Conservation (phyloP, 2,888 invertebrate genomes). For the Heliconius hortense region DNA sequence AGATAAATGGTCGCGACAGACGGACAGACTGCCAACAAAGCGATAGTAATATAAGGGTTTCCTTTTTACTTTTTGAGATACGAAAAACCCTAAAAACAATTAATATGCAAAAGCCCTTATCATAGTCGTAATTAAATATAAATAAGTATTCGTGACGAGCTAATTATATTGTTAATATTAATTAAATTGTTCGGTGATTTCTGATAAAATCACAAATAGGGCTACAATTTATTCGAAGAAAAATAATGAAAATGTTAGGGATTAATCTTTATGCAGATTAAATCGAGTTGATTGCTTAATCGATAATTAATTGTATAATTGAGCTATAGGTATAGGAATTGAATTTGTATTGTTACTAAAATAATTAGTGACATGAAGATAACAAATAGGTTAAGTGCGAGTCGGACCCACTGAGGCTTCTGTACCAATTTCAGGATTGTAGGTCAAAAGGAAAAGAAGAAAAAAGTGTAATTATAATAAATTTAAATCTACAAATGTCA, state of each 20-base stretch:
- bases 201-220: slow-evolving; percentile 24
- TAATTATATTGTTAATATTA: slow-evolving; percentile 16
- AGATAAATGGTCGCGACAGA: too few relatives aligned
- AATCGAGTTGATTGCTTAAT: slow-evolving; percentile 20
- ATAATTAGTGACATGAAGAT: background rate
- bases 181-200: slow-evolving; percentile 24
- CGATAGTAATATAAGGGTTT: too few relatives aligned
- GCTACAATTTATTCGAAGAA: slow-evolving; percentile 17
- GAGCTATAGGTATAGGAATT: background rate
- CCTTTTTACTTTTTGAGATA: too few relatives aligned
- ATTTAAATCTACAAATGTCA: too few relatives aligned
- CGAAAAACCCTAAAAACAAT: too few relatives aligned
- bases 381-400: too few relatives aligned
- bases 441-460: too few relatives aligned
- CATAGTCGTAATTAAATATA: background rate
- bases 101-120: background rate
- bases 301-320: slow-evolving; percentile 18
- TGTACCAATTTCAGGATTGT: too few relatives aligned
- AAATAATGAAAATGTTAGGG: slow-evolving; percentile 28
- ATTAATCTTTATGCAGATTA: slow-evolving; percentile 19
- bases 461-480: too few relatives aligned
- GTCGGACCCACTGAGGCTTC: too few relatives aligned
- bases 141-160: background rate
- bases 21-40: too few relatives aligned
- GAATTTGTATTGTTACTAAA: background rate